phyloP scores from a whole-genome alignment of 2,113 vertebrate species.

The Podocnemis expansa region DNA sequence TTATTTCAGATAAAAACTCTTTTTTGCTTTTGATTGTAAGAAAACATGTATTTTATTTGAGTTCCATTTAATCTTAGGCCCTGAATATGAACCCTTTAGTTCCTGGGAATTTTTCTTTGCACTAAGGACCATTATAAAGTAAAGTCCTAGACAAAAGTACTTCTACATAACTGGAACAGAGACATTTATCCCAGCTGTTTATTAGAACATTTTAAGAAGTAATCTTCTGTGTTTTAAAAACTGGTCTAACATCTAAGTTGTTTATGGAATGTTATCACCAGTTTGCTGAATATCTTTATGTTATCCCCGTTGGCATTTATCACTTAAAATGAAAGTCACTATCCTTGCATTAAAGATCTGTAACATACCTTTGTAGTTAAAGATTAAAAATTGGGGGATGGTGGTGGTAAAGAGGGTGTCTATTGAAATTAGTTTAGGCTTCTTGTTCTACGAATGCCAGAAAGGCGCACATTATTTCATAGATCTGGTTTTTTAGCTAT shows the following conservation, averaged over 20 bases:
- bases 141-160: background rate
- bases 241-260: background rate
- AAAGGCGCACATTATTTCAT: background rate
- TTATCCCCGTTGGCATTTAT: background rate
- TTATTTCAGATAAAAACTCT: background rate
- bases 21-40: background rate
- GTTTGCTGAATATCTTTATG: background rate
- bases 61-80: background rate
- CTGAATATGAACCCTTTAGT: background rate
- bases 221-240: background rate
- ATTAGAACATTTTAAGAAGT: background rate
- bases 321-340: background rate
- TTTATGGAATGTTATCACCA: background rate
- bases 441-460: background rate
- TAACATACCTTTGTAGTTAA: background rate
- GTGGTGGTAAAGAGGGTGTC: background rate
- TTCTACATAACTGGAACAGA: background rate
- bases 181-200: rapidly evolving
- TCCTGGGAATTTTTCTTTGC: background rate
- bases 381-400: background rate
- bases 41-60: background rate
- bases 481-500: background rate
- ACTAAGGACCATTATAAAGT: rapidly evolving
- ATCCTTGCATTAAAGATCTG: background rate
- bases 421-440: background rate